These are phyloP conservation scores for Lucinisca nassula DNA, from an alignment of 2,888 invertebrate genomes.

Conservation along the genomic window DNA sequence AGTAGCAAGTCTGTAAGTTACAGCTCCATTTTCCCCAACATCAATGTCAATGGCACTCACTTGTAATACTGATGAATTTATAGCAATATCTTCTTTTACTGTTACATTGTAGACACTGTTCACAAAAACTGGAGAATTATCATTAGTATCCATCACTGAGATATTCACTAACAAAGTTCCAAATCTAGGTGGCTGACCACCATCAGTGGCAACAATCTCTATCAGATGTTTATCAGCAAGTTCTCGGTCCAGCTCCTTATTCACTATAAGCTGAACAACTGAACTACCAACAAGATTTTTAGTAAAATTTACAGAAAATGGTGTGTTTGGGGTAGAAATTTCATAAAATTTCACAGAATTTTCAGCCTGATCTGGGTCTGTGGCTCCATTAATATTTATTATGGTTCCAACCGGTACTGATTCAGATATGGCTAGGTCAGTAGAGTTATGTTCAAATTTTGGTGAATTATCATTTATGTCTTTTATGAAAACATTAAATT, in stretches of 20 bases:
- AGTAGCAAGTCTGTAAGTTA: slow-evolving; percentile 87
- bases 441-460: slow-evolving; percentile 71
- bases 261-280: slow-evolving; percentile 77
- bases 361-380: slow-evolving; percentile 77
- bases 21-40: slow-evolving; percentile 92
- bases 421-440: slow-evolving; percentile 77
- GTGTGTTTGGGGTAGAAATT: slow-evolving; percentile 73
- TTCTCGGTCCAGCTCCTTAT: slow-evolving; percentile 79
- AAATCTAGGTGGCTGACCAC: slow-evolving; percentile 75
- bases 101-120: slow-evolving; percentile 75
- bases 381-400: slow-evolving; percentile 74
- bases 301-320: slow-evolving; percentile 75
- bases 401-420: slow-evolving; percentile 72
- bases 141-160: slow-evolving; percentile 80
- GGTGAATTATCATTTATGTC: slow-evolving; percentile 86
- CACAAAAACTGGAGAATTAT: slow-evolving; percentile 79
- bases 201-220: slow-evolving; percentile 79
- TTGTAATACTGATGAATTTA: slow-evolving; percentile 77
- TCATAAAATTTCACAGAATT: slow-evolving; percentile 79
- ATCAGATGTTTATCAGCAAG: slow-evolving; percentile 73
- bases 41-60: slow-evolving; percentile 96
- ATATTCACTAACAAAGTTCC: slow-evolving; percentile 77
- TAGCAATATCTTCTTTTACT: slow-evolving; percentile 78
- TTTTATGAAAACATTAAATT: slow-evolving; percentile 79
- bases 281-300: slow-evolving; percentile 77